A percentile compares a stretch with the other conserved stretches of the same genome.
Conservation (phyloP, 2,888 invertebrate genomes). For the Scaptomyza tumidula region DNA sequence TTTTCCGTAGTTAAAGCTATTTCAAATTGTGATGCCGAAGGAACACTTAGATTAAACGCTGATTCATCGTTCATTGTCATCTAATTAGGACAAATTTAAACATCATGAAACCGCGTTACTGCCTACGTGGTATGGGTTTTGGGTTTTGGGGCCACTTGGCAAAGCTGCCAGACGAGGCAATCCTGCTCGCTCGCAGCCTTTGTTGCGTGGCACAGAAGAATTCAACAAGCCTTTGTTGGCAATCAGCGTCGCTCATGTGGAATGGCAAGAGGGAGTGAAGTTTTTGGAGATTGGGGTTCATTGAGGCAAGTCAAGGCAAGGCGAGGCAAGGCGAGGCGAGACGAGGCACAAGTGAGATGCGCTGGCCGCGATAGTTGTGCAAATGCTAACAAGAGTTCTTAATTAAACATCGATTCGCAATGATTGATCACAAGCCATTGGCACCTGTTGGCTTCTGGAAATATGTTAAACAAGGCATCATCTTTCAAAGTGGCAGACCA, state of each 20-base stretch:
- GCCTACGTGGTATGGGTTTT: constrained; percentile 3
- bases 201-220: constrained; percentile 50
- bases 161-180: constrained; percentile 22
- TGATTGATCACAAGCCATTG: constrained; percentile 84
- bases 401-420: constrained; percentile 84
- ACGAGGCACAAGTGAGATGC: constrained; percentile 44
- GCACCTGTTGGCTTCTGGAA: constrained; percentile 85
- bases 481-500: constrained; percentile 61
- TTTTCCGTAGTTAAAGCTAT: background rate
- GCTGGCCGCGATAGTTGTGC: constrained; percentile 68
- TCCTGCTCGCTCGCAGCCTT: constrained; percentile 44
- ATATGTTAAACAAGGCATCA: constrained; percentile 82
- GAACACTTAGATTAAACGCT: constrained; percentile 47
- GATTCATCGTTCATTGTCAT: constrained; percentile 82
- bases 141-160: background rate
- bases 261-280: constrained; percentile 27
- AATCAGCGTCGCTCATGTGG: constrained; percentile 62
- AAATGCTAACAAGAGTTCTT: constrained; percentile 84
- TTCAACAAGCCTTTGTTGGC: constrained; percentile 68
- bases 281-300: constrained; percentile 13
- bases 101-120: constrained; percentile 62
- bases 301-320: constrained; percentile 28
- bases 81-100: constrained; percentile 84
- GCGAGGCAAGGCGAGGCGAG: background rate
- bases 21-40: background rate